Percentiles rank a stretch among this genome's conserved stretches.
Evolutionary conservation across 2,888 invertebrate genomes (phyloP).

Genomic region (Macaria liturata): DNA sequence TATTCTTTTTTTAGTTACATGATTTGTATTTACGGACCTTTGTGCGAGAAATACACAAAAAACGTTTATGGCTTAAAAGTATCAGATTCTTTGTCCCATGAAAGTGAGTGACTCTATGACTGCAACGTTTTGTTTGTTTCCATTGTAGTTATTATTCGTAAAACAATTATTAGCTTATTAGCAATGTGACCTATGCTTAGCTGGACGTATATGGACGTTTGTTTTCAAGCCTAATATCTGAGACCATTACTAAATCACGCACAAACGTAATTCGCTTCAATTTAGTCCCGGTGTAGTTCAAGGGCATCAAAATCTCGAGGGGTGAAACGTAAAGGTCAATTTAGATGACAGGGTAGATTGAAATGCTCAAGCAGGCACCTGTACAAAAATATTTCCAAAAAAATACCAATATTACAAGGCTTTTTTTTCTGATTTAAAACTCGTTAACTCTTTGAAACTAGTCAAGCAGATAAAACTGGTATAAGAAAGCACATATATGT

Average conservation of each 20-base stretch:
- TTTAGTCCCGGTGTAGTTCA: constrained; percentile 31
- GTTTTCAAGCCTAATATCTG: constrained; percentile 11
- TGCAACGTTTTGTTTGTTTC: background rate
- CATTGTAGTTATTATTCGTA: constrained; percentile 1
- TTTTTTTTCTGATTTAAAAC: no score
- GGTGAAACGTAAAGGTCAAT: constrained; percentile 14
- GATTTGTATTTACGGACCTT: no score
- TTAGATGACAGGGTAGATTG: constrained; percentile 17
- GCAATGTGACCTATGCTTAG: background rate
- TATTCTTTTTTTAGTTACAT: no score
- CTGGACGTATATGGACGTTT: background rate
- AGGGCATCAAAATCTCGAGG: constrained; percentile 23
- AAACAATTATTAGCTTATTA: constrained; percentile 4
- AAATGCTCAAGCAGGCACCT: background rate
- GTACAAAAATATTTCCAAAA: no score
- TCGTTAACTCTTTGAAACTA: no score
- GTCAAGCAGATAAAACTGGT: no score
- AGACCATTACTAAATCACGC: constrained; percentile 17
- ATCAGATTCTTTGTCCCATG: no score
- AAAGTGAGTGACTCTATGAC: no score
- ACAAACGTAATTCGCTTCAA: constrained; percentile 21
- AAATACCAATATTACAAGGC: no score
- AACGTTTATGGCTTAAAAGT: no score
- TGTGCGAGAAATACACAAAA: no score
- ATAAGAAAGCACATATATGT: no score